A percentile compares a stretch with the other conserved stretches of the same genome.
Evolutionary conservation across 37 sponge, comb jelly and placozoan genomes (phyloP).

Genomic region (Hormiphora californensis): DNA sequence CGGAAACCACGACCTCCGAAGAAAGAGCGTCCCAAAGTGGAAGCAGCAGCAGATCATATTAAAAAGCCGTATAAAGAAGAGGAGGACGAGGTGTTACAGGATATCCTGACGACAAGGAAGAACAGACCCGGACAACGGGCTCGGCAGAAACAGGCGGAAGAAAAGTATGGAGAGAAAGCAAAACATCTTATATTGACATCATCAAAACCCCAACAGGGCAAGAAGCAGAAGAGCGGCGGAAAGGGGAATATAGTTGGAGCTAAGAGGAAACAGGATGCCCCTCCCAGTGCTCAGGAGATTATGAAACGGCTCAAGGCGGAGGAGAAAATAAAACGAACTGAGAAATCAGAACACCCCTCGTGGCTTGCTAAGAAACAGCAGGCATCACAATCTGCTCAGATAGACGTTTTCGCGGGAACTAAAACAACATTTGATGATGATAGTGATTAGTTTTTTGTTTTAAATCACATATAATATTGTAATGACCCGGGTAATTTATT

Average conservation of each 20-base stretch:
- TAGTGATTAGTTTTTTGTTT: not conserved
- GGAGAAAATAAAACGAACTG: not conserved
- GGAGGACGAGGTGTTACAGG: not conserved
- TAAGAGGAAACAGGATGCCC: too few relatives aligned
- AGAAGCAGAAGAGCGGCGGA: not conserved
- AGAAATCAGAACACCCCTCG: slow-evolving; percentile 8
- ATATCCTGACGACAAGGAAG: slow-evolving; percentile 1
- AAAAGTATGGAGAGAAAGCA: slow-evolving; percentile 2
- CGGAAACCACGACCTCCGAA: not conserved
- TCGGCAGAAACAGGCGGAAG: slow-evolving; percentile 27
- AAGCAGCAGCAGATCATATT: not conserved
- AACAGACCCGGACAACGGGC: slow-evolving; percentile 42
- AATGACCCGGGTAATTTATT: too few relatives aligned
- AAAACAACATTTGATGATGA: slow-evolving; percentile 6
- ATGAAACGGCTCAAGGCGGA: not conserved
- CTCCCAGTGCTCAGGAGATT: slow-evolving; percentile 42
- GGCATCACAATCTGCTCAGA: not conserved
- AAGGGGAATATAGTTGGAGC: too few relatives aligned
- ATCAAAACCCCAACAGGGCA: too few relatives aligned
- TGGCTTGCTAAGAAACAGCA: slow-evolving; percentile 38
- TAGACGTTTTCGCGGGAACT: slow-evolving; percentile 31
- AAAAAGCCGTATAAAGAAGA: not conserved
- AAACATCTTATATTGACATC: too few relatives aligned
- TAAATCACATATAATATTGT: too few relatives aligned
- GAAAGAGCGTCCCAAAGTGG: not conserved